These are phyloP conservation scores for Sogatella furcifera DNA, from an alignment of 1,140 invertebrate species.

Conservation along the genomic window DNA sequence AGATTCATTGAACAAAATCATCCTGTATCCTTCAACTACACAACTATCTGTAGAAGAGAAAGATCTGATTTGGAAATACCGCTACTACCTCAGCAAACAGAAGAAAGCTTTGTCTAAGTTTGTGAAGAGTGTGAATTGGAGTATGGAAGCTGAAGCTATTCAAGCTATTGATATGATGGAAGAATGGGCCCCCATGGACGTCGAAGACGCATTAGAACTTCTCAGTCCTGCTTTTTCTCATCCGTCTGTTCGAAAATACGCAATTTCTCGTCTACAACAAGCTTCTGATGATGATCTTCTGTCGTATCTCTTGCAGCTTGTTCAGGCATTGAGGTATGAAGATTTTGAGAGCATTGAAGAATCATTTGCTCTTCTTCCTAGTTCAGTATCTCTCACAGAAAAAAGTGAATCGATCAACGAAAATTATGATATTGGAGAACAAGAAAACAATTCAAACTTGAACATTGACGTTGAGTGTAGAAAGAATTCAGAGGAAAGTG, in stretches of 20 bases:
- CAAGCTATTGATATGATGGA: constrained; percentile 85
- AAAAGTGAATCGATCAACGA: not conserved
- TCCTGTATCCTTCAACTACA: constrained; percentile 82
- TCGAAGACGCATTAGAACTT: constrained; percentile 95
- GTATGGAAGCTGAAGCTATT: constrained; percentile 61
- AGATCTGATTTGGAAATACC: constrained; percentile 97
- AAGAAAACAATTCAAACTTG: not conserved
- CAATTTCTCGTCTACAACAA: constrained; percentile 14
- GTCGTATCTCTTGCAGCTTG: constrained; percentile 78
- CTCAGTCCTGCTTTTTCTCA: constrained; percentile 86
- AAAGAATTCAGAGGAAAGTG: too few species aligned
- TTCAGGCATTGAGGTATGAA: constrained; percentile 93
- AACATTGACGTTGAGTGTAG: not conserved
- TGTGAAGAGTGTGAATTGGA: constrained; percentile 97
- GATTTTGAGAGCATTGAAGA: not conserved
- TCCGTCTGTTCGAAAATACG: constrained; percentile 42
- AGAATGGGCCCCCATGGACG: constrained; percentile 92
- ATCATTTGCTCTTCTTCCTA: not conserved
- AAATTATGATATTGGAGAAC: not conserved
- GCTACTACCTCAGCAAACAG: constrained; percentile 81
- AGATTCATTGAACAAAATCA: constrained; percentile 74
- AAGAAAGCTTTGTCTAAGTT: constrained; percentile 94
- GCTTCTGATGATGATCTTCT: constrained; percentile 56
- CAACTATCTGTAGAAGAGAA: constrained; percentile 83
- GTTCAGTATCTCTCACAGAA: too few species aligned